These are phyloP conservation scores for Halocaridina rubra DNA, from an alignment of 2,888 invertebrate species.

Conservation along the genomic window DNA sequence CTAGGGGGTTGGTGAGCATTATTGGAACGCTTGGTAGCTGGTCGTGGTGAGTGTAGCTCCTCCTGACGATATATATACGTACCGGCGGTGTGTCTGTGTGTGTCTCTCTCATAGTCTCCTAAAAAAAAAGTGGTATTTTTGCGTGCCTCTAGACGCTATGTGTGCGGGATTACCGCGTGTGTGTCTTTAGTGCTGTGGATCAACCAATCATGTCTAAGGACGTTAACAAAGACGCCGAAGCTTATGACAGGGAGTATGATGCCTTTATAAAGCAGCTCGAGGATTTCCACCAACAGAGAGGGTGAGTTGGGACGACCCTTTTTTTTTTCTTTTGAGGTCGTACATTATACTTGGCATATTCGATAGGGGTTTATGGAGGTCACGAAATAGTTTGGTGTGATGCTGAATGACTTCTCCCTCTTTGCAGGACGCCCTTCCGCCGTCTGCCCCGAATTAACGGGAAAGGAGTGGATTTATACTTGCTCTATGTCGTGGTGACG, in stretches of 20 bases:
- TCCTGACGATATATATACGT: slow-evolving; percentile 36
- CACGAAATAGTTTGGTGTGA: too few species aligned
- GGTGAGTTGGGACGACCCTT: slow-evolving; percentile 75
- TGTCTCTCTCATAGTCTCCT: too few species aligned
- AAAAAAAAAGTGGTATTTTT: too few species aligned
- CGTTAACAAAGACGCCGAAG: slow-evolving; percentile 78
- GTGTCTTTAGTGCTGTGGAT: too few species aligned
- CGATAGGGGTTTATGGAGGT: too few species aligned
- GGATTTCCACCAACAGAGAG: slow-evolving; percentile 90
- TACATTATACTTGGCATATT: background rate
- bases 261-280: slow-evolving; percentile 86
- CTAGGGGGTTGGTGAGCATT: background rate
- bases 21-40: slow-evolving; percentile 63
- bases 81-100: slow-evolving; percentile 61
- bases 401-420: too few species aligned
- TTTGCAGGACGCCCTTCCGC: slow-evolving; percentile 77
- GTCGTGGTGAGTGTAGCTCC: slow-evolving; percentile 38
- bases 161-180: slow-evolving; percentile 41
- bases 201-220: slow-evolving; percentile 75
- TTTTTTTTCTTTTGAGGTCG: background rate
- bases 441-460: slow-evolving; percentile 86
- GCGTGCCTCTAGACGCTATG: slow-evolving; percentile 24
- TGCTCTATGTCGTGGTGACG: slow-evolving; percentile 91
- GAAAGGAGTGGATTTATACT: slow-evolving; percentile 89
- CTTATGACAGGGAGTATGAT: slow-evolving; percentile 82